Base-by-base conservation (phyloP, 2,113 vertebrate species). In the Ochotona curzoniae region DNA sequence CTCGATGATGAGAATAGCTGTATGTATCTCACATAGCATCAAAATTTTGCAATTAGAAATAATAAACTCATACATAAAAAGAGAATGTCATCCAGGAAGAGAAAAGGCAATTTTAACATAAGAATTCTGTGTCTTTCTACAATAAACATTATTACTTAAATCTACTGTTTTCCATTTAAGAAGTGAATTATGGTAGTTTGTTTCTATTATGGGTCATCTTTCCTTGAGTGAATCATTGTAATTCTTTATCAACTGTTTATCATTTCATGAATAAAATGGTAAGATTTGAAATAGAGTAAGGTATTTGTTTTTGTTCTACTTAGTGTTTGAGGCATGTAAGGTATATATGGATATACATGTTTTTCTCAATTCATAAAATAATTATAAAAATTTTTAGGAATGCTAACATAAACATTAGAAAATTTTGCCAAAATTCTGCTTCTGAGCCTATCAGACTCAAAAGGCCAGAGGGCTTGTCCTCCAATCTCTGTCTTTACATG, bases 121-220 rank as follows among this genome's bases (percentile, higher is more conserved):
- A 75, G 8, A 3, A 7, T 90, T 1, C 14, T 86, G 30, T 57
- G 20, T 28, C 38, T 85, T 92, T 74, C 64, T 78, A 25, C 5
- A 75, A 38, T 51, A 63, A 21, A 73, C 81, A 83, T 93, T 84
- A 64, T 83, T 89, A 35, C 28, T 82, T n/a, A 83, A 25, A 38
- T 70, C 17, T 79, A 66, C 8, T 21, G 21, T 63, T 96, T 94
- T 91, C 14, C 30, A 85, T 93, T 92, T 71, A 66, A 85, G 95
- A 74, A 60, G 32, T 82, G 4, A 75, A 87, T 69, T 90, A 74
- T 83, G 90, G 63, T 80, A 91, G 87, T 89, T 89, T 89, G 66
- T 70, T 94, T 94, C 64, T 81, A 38, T 76, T 71, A 80, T 87
- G 75, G 83, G 89, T 60, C 32, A 66, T 76, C 38, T 80, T 94